Evolutionary conservation across 2,113 vertebrate genomes (phyloP), one percentile per base, ranked within the genome.

Genomic region (Orthonyx spaldingii): DNA sequence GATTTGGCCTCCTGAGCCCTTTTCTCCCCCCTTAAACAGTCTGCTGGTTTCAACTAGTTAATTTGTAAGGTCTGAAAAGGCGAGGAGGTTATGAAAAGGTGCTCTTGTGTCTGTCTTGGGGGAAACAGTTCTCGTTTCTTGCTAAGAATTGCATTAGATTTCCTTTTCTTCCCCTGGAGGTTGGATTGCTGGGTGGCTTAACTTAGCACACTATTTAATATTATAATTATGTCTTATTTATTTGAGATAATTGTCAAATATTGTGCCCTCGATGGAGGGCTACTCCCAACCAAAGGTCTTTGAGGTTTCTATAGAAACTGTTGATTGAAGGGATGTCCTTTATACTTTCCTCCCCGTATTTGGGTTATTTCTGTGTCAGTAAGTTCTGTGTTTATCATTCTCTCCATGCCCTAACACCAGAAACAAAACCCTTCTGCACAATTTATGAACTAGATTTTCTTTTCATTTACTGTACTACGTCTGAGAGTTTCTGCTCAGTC

Each of bases 231-330:
- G 97, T 98, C 97, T 98, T 98, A 97, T 98, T 98, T 98, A 98
- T 98, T 98, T 98, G 97, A 98, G 97, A 98, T 97, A 97, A 96
- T 97, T 98, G 96, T 98, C 98, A 97, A 97, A 98, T 97, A 94
- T 92, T 98, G 97, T 98, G 98, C 98, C 98, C 98, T 98, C 98
- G 97, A 97, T 98, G 96, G 98, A 98, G 98, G 98, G 98, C 98
- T 98, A 96, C 96, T 97, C 98, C 98, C 98, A 98, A 97, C 98
- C 98, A 98, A 98, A 98, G 98, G 97, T 98, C 97, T 98, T 97
- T 97, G 97, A 98, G 94, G 98, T 98, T 98, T 98, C 98, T 98
- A 97, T 98, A 98, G 98, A 98, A 98, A 98, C 98, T 98, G 98
- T 96, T 98, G 97, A 97, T 98, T 95, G 96, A 98, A 98, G 96